Base-by-base conservation (phyloP, 92 coral and sea anemone genomes). In the Siderastrea radians region DNA sequence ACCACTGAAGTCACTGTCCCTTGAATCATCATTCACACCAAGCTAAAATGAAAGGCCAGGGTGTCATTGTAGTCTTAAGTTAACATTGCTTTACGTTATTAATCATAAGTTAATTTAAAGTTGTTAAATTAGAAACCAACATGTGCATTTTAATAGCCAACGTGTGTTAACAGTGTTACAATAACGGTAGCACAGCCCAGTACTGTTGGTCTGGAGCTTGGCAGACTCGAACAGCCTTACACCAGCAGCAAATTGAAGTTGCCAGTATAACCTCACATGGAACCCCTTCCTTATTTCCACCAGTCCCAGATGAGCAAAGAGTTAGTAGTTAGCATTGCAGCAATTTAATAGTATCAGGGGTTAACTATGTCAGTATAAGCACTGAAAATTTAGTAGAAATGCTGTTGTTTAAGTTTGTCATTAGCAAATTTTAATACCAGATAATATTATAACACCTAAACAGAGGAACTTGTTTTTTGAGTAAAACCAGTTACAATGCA, bases 251-350 rank as follows among this genome's bases (percentile, higher is more conserved):
- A 59, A 16, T 45, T 46, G 82, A 7, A 54, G 55, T 45, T 47
- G 54, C 74, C 60, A 57, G 82, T 17, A 61, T 77, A 61, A 77
- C 82, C 82, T 77, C 82, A 46, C 70, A 61, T 77, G 55, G 70
- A 77, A 77, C 70, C 82, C 69, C 59, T 77, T 76, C 55, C 59
- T 45, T 60, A 4, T 26, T 26, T 38, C 19, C 3, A 75, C 57
- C 77, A 72, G 77, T 72, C 80, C 80, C 80, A 75, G 80, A 57
- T n/a, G 48, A n/a, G 61, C 78, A 74, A 74, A 74, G 78, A n/a
- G 78, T 72, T 75, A 75, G 47, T 49, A 75, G 2, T 17, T 19
- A 44, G 79, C 66, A 8, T 75, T 14, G 80, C 80, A 75, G 80
- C 1, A 15, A 26, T 26, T 26, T 26, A 26, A 26, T 26, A 26